Conservation (phyloP, 2,113 vertebrate genomes). For the Sminthopsis crassicaudata region DNA sequence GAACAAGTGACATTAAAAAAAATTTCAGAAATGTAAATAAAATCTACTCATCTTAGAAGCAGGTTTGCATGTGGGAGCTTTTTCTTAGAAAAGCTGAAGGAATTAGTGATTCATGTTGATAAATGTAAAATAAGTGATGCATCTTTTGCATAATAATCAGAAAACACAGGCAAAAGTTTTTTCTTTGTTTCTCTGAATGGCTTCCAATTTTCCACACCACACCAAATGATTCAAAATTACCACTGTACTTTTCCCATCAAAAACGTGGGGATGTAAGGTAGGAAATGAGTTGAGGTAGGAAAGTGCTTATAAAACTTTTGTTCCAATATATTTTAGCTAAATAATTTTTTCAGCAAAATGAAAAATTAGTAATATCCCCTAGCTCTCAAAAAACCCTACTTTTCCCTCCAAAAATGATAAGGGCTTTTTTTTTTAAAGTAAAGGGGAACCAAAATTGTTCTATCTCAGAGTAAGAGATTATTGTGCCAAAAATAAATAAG, state of each 20-base stretch:
- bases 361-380: conserved; percentile 47
- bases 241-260: not conserved
- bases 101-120: conserved; percentile 22
- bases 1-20: conserved; percentile 7
- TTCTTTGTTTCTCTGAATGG: not conserved
- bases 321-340: not conserved
- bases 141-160: conserved; percentile 56
- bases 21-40: conserved; percentile 30
- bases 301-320: not conserved
- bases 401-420: conserved; percentile 33
- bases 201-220: not conserved
- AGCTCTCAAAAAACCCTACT: conserved; percentile 41
- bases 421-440: conserved; percentile 29
- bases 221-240: not conserved
- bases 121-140: conserved; percentile 48
- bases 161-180: conserved; percentile 6
- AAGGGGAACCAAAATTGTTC: conserved; percentile 29
- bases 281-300: not conserved
- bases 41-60: conserved; percentile 36
- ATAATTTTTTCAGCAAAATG: not conserved
- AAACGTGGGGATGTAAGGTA: not conserved
- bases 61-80: not conserved
- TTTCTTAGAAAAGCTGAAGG: not conserved
- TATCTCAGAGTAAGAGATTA: conserved; percentile 31
- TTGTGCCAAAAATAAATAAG: conserved; percentile 38